Base-by-base conservation (phyloP, 2,797 vertebrate species). In the Pelochelys cantorii region DNA sequence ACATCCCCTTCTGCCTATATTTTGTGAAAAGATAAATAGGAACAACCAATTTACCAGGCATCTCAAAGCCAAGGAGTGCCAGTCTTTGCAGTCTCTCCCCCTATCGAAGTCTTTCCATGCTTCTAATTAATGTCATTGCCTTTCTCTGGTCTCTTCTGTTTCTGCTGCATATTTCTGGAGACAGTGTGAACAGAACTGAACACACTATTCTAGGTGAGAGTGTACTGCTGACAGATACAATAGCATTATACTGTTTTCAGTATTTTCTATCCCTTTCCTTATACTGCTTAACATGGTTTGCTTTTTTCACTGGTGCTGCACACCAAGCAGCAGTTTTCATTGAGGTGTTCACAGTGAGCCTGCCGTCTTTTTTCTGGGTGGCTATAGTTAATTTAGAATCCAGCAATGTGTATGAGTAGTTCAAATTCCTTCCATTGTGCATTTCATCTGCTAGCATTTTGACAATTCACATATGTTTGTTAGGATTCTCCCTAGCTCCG, bases 341-440 rank as follows among this genome's bases (percentile, higher is more conserved):
- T 96, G 86, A 96, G 65, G 42, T n/a, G 89, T 83, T 88, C 90
- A 68, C 78, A 34, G 75, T 93, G 84, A 77, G 17, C 89, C 56
- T 87, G 90, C 52, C 2, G 0, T 54, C 54, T 92, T 90, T 92
- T 95, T 82, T 56, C 82, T 91, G 74, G 57, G 42, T 93, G 82
- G 90, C 88, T 95, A 84, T 81, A 95, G 84, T 92, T 96, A 92
- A 95, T 97, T 96, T 97, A 90, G 91, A 93, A 91, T 62, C 87
- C 54, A 92, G 90, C 54, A 79, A 82, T 91, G 93, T 75, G 80
- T 92, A 85, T 82, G 25, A 48, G 74, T 48, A 42, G 18, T 48
- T 42, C 12, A 25, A 37, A 86, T 94, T 86, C 84, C 55, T 95
- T 95, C 95, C 95, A 96, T 93, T 95, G 82, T 84, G 87, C 82